A percentile compares a stretch with the other conserved stretches of the same genome.
phyloP scores from a whole-genome alignment of 2,888 invertebrate genomes.

The Gonocerus acuteangulatus region DNA sequence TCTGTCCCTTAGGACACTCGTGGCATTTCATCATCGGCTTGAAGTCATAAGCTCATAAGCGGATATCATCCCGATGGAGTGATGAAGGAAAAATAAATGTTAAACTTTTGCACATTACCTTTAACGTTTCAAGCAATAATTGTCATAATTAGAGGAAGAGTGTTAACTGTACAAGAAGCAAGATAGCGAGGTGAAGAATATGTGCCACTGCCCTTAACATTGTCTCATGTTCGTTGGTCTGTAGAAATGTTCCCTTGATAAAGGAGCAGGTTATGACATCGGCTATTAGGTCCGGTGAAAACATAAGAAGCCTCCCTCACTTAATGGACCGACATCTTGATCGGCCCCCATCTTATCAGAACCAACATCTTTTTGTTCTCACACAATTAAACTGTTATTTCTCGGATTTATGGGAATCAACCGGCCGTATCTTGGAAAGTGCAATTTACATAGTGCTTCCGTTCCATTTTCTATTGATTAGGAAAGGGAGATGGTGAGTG shows the following conservation, averaged over 20 bases:
- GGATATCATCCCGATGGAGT: too few species aligned
- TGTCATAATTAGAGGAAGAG: too few species aligned
- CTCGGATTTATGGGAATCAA: slow-evolving; percentile 20
- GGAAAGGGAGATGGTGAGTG: not conserved
- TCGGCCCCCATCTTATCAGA: slow-evolving; percentile 4
- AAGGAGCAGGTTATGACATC: slow-evolving; percentile 7
- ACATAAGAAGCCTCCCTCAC: slow-evolving; percentile 10
- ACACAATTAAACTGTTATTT: slow-evolving; percentile 23
- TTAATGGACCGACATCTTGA: not conserved
- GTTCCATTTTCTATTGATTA: slow-evolving; percentile 22
- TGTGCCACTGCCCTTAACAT: not conserved
- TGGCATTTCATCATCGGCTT: too few species aligned
- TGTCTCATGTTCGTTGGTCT: not conserved
- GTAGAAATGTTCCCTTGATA: not conserved
- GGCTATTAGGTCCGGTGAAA: slow-evolving; percentile 7
- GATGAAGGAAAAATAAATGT: too few species aligned
- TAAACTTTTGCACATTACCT: too few species aligned
- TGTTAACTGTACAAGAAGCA: too few species aligned
- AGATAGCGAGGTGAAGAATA: too few species aligned
- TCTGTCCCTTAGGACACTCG: too few species aligned
- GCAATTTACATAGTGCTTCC: slow-evolving; percentile 16
- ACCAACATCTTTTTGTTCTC: slow-evolving; percentile 19
- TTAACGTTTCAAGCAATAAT: too few species aligned
- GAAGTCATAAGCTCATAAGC: too few species aligned
- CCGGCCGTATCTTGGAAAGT: not conserved